Evolutionary conservation across 2,113 vertebrate genomes (phyloP), one percentile per base, ranked within the genome.

Genomic region (Uria lomvia): DNA sequence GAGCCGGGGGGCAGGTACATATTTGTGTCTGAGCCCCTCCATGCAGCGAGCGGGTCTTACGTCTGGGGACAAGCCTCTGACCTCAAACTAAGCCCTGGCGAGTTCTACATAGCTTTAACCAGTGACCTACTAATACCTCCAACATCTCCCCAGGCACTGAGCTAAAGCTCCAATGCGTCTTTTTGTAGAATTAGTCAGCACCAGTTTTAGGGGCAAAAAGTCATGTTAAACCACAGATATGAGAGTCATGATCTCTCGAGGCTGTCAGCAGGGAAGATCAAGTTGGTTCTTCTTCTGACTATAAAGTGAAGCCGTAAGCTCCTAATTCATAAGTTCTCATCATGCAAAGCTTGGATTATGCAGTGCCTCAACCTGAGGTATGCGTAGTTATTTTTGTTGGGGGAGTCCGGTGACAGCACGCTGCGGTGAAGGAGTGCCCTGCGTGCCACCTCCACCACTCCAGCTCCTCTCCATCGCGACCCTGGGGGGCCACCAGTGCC

Each of bases 31-130:
- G 66, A 71, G 65, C 34, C 23, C 5, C 9, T 1, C 40, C 32
- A 32, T 0, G 2, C 45, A 62, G 38, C 0, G 1, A 91, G 68
- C 1, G 1, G 59, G 40, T 47, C 45, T 86, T 56, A 59, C 0
- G 6, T 32, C 29, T 59, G 20, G 60, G 59, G 34, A 90, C 36
- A 76, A 38, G 70, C 42, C 58, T 87, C 66, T 92, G 58, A 83
- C 74, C 70, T 70, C 91, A 50, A 43, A 78, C 67, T 40, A 63
- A 91, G 53, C 53, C 62, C 58, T 50, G 18, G 20, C 3, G 7
- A 96, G 86, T 76, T 88, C 87, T 92, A 76, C 42, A 30, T 14
- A 55, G 73, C 56, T 95, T 78, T 87, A 92, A 87, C 73, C 38
- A 89, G 29, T 76, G 66, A 83, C 77, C 66, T 85, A 6, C 58